These are phyloP conservation scores for Bufo gargarizans DNA, from an alignment of 2,113 vertebrate genomes.

Conservation along the genomic window DNA sequence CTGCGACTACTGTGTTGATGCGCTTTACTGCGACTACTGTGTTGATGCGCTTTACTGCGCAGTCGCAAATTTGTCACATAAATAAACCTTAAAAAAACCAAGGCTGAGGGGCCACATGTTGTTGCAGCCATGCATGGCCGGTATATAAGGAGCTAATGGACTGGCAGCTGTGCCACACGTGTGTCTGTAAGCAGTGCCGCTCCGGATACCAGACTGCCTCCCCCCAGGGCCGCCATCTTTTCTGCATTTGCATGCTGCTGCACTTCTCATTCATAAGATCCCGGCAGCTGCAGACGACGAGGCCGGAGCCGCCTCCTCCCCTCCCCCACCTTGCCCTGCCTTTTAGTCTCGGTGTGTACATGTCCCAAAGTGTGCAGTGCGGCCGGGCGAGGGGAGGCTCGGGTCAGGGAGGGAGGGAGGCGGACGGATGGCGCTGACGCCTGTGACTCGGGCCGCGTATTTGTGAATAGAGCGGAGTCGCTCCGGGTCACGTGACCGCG, in stretches of 20 bases:
- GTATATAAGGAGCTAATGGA: too few relatives aligned
- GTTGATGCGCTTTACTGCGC: too few relatives aligned
- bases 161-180: neutral
- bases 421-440: neutral
- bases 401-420: neutral
- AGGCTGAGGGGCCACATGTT: too few relatives aligned
- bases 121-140: too few relatives aligned
- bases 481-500: slow-evolving; percentile 80
- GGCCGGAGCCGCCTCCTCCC: slow-evolving; percentile 52
- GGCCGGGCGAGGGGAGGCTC: slow-evolving; percentile 14
- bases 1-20: too few relatives aligned
- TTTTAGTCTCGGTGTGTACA: neutral
- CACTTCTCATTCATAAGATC: slow-evolving; percentile 41
- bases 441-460: slow-evolving; percentile 52
- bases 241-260: slow-evolving; percentile 9
- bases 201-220: neutral
- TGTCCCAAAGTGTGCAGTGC: neutral
- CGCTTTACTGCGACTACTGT: too few relatives aligned
- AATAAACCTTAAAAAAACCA: too few relatives aligned
- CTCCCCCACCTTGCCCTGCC: slow-evolving; percentile 44
- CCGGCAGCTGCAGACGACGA: neutral
- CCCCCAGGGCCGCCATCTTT: slow-evolving; percentile 20
- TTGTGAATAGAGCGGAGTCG: slow-evolving; percentile 73
- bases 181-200: neutral
- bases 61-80: too few relatives aligned